Base-by-base conservation (phyloP, 2,888 invertebrate genomes). In the Pseudococcus longispinus region DNA sequence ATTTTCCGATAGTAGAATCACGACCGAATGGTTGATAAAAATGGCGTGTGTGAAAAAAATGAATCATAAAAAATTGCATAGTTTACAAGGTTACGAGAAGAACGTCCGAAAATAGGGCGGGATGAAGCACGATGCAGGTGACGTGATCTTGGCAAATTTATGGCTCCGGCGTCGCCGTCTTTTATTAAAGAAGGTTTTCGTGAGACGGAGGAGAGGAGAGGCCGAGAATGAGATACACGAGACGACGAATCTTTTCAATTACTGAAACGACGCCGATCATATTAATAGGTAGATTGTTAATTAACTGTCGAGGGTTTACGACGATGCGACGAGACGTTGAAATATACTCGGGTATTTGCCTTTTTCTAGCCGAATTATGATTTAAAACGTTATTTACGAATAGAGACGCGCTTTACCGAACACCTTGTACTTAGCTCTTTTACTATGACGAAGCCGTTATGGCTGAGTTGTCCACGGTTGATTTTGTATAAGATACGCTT, bases 401-500 rank as follows among this genome's bases (percentile, higher is more conserved):
- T n/a, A 18, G 51, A 32, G 37, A 32, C 74, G 74, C 37, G 37
- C 74, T 74, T 74, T 74, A 74, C 8, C 37, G 74, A 74, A n/a
- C 74, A 74, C 74, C 74, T 37, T 74, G 37, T 51, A n/a, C n/a
- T 6, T 51, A 51, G n/a, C n/a, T 51, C 26, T 37, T 74, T 74
- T 74, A 74, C 37, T 74, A 74, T 74, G 74, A 74, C 74, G 74
- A 74, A 55, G 83, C 83, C 46, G 46, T 46, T 26, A 29, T 55
- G 83, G 83, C 32, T 26, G 51, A 46, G 29, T 83, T 55, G 55
- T 51, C 26, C 83, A 83, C 55, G 83, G 83, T 83, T 83, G 29
- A 83, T 83, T 83, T 83, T 51, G 51, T 82, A 44, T 83, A 55
- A 29, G 83, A 83, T 83, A 83, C 83, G 83, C 83, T 83, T 83